Evolutionary conservation across 1,140 invertebrate genomes (phyloP), one percentile per base, ranked within the genome.

Genomic region (Trachelipus rathkii): DNA sequence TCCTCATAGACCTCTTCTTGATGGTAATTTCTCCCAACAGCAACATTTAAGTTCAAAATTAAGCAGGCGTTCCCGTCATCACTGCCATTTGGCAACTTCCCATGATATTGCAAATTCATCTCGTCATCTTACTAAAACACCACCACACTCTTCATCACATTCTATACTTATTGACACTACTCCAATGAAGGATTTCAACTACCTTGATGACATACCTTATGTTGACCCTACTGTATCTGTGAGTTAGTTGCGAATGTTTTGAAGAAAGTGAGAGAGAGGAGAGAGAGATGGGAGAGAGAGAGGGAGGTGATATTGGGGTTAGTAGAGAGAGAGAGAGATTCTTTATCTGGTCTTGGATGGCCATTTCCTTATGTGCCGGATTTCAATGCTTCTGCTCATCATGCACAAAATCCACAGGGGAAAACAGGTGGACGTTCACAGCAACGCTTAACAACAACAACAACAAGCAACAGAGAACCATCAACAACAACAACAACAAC

Each of bases 221-320:
- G 72, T 72, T 21, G 79, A 78, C 10, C 45, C 46, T 46, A 72
- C 68, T 19, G 81, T 15, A 81, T 24, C 0, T 92, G 93, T 83
- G 93, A 95, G n/a, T 83, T 93, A 95, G 85, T 85, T 94, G 94
- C 84, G 93, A 94, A 84, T 94, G 93, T 79, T 95, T 94, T 84
- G 93, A 95, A 83, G 84, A 94, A 15, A 86, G 94, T 66, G 92
- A 95, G 84, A 67, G 72, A 33, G 79, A 81, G n/a, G n/a, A n/a
- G n/a, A n/a, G n/a, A n/a, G n/a, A n/a, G n/a, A n/a, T n/a, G n/a
- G n/a, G n/a, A n/a, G n/a, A n/a, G n/a, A n/a, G n/a, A n/a, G n/a
- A n/a, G n/a, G n/a, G n/a, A 69, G 72, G 69, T 24, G 79, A 68
- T 19, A 24, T 8, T 23, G 19, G 15, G 46, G 50, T 13, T 60